Conservation (phyloP, 2,888 invertebrate species). For the Drosophila kokeensis region DNA sequence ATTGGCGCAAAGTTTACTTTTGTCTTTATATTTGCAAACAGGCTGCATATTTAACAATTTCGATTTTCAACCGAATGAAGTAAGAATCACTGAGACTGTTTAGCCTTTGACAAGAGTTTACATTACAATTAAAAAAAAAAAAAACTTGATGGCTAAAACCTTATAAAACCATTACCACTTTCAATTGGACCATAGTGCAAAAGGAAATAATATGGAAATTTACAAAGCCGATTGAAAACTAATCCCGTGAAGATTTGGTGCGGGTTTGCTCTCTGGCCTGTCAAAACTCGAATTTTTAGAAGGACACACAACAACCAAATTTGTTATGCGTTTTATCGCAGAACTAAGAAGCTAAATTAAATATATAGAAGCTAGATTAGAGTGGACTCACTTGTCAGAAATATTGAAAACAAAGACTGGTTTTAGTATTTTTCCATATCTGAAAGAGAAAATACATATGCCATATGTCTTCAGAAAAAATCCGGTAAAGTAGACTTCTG, state of each 20-base stretch:
- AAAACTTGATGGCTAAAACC: not conserved
- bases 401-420: not conserved
- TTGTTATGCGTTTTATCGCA: no score
- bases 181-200: not conserved
- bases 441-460: not conserved
- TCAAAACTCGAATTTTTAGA: not conserved
- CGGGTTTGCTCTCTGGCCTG: not conserved
- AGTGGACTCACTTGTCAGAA: not conserved
- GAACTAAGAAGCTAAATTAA: no score
- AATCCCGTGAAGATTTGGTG: not conserved
- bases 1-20: conserved; percentile 36
- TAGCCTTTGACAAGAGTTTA: not conserved
- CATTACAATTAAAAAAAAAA: not conserved
- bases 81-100: conserved; percentile 2
- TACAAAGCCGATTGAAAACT: not conserved
- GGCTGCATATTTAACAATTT: conserved; percentile 16
- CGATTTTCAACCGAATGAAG: not conserved
- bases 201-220: not conserved
- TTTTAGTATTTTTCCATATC: not conserved
- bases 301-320: not conserved
- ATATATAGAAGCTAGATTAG: not conserved
- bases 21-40: conserved; percentile 35
- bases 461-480: not conserved
- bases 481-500: not conserved
- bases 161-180: not conserved